These are phyloP conservation scores for Blomia tropicalis DNA, from an alignment of 2,888 invertebrate genomes.

Conservation along the genomic window DNA sequence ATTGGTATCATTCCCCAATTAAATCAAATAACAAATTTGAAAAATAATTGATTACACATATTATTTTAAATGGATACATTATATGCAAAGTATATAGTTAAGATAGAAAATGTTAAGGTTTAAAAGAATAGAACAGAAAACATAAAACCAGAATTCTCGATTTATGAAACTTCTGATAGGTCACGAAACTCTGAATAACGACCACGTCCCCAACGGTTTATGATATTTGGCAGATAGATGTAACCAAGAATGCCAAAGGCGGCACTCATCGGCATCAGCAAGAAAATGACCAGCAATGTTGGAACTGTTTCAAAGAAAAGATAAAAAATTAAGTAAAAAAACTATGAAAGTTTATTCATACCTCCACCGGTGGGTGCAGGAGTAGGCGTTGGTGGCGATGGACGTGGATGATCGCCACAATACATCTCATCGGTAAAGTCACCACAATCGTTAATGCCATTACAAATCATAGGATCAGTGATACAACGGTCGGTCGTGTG, in stretches of 20 bases:
- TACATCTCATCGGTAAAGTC: conserved; percentile 17
- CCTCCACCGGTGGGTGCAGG: not conserved
- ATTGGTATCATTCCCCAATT: too few relatives aligned
- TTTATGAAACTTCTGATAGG: conserved; percentile 12
- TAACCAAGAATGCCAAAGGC: conserved; percentile 1
- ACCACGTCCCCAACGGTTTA: not conserved
- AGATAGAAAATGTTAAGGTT: too few relatives aligned
- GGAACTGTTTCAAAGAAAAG: not conserved
- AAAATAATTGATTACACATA: too few relatives aligned
- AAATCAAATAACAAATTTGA: too few relatives aligned
- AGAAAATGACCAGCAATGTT: not conserved
- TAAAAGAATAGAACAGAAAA: too few relatives aligned
- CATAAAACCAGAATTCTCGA: too few relatives aligned
- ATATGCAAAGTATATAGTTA: too few relatives aligned
- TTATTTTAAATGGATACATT: too few relatives aligned
- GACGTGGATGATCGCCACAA: not conserved
- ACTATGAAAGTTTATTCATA: not conserved
- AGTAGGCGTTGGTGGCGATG: not conserved
- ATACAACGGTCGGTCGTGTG: conserved; percentile 5
- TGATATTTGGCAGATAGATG: not conserved
- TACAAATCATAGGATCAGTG: not conserved
- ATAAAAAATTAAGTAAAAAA: not conserved
- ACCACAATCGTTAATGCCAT: conserved; percentile 16
- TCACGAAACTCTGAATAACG: conserved; percentile 16
- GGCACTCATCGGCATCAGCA: conserved; percentile 7